Base-by-base conservation (phyloP, 2,888 invertebrate species). In the Ophonus ardosiacus region DNA sequence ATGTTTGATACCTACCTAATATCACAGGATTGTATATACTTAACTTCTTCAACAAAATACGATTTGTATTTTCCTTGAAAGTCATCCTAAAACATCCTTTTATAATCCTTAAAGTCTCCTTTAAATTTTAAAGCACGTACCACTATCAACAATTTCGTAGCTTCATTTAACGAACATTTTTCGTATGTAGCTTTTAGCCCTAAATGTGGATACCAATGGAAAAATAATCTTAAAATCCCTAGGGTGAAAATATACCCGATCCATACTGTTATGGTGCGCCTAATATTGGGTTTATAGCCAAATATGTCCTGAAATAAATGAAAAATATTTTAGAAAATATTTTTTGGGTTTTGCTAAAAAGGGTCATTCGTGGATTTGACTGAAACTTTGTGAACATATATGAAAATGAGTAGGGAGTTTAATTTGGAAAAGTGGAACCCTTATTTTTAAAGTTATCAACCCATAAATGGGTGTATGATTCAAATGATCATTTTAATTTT, bases 161-260 rank as follows among this genome's bases (percentile, higher is more conserved):
- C 98, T 57, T 93, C 91, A 85, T 94, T 93, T 86, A 98, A 93
- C 63, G 94, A 92, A 89, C 96, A 96, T 86, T 92, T 92, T 7
- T 92, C 91, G 89, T 96, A 96, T 0, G 97, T 97, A 21, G 94
- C 93, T 86, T 94, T 93, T 13, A 98, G 92, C 91, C 95, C 93
- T 93, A 95, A 95, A 86, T 95, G 95, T 0, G 97, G 97, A 89
- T 94, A 94, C 98, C 98, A 98, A 90, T 98, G 97, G 92, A 97
- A 96, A 86, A 98, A 90, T 87, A 98, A 93, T 86, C 97, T 94
- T 0, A 98, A 93, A 0, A 97, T 90, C 7, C 98, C 98, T 40
- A 93, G 93, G 0, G 96, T 95, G 71, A 96, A 86, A 38, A 95
- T 88, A 24, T 96, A 95, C 31, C 94, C 90, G 40, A 94, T 88